These are phyloP conservation scores for Drosophila mayri DNA, from an alignment of 1,140 invertebrate genomes.

Conservation along the genomic window DNA sequence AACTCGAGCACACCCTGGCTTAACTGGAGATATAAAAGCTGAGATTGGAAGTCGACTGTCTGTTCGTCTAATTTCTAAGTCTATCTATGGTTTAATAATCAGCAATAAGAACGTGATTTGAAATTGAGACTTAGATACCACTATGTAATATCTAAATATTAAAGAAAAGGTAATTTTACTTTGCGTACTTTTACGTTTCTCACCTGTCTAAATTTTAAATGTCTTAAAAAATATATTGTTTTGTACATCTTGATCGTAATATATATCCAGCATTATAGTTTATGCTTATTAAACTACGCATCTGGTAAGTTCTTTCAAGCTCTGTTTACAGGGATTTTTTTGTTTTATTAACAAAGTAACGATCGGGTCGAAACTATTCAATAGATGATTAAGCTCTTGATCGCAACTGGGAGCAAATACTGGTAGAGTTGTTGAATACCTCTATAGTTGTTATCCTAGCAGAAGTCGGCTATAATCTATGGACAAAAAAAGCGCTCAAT, in stretches of 20 bases:
- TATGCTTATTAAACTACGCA: neutral
- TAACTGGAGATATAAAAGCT: slow-evolving; percentile 36
- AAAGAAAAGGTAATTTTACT: neutral
- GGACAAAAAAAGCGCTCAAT: neutral
- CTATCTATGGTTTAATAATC: neutral
- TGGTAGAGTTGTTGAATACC: neutral
- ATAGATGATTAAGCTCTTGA: neutral
- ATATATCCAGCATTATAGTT: neutral
- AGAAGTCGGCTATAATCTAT: neutral
- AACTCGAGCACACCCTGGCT: slow-evolving; percentile 38
- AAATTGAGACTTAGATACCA: neutral
- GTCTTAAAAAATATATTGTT: neutral
- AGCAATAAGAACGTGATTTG: neutral
- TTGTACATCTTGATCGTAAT: neutral
- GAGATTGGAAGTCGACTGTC: slow-evolving; percentile 39
- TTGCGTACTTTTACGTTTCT: neutral
- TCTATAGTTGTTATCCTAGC: neutral
- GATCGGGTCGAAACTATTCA: neutral
- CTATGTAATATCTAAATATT: neutral
- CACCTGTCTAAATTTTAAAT: neutral
- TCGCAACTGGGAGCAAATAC: neutral
- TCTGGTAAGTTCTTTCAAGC: neutral
- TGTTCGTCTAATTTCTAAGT: slow-evolving; percentile 12
- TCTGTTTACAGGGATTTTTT: neutral
- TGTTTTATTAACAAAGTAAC: neutral